These are phyloP conservation scores for Paraescarpia echinospica DNA, from an alignment of 1,140 invertebrate genomes.

Conservation along the genomic window DNA sequence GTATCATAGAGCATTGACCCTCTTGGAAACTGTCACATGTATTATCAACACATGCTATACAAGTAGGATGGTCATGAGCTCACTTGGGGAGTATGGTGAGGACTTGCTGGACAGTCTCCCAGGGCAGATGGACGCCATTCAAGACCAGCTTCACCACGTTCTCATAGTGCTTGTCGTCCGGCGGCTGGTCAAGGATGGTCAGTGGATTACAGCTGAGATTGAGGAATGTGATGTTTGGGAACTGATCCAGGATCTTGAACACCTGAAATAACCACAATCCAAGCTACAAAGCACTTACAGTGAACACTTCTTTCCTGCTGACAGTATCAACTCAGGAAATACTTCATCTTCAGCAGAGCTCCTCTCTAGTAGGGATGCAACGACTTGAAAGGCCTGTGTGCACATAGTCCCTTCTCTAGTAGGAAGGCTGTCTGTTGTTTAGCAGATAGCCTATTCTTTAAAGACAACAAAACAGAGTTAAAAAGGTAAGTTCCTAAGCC, in stretches of 20 bases:
- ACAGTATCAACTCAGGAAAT: slow-evolving; percentile 15
- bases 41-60: not conserved
- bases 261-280: slow-evolving; percentile 64
- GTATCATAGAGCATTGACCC: too few species aligned
- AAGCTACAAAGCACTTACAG: not conserved
- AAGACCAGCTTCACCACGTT: slow-evolving; percentile 76
- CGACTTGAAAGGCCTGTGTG: too few species aligned
- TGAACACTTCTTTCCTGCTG: not conserved
- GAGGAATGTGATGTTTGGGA: slow-evolving; percentile 83
- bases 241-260: slow-evolving; percentile 79
- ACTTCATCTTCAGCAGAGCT: not conserved
- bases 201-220: slow-evolving; percentile 88
- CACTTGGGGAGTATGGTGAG: slow-evolving; percentile 70
- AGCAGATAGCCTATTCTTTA: too few species aligned
- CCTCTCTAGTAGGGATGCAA: too few species aligned
- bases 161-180: slow-evolving; percentile 44
- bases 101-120: slow-evolving; percentile 77
- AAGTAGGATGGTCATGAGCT: not conserved
- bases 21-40: too few species aligned
- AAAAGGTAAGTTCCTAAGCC: too few species aligned
- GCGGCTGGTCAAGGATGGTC: slow-evolving; percentile 20
- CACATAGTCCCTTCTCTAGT: too few species aligned
- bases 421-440: too few species aligned
- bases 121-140: slow-evolving; percentile 82
- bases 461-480: too few species aligned